Percentiles rank a stretch among this genome's conserved stretches.
These are phyloP conservation scores for Muscicapa comitata DNA, from an alignment of 2,797 vertebrate genomes.

Conservation along the genomic window DNA sequence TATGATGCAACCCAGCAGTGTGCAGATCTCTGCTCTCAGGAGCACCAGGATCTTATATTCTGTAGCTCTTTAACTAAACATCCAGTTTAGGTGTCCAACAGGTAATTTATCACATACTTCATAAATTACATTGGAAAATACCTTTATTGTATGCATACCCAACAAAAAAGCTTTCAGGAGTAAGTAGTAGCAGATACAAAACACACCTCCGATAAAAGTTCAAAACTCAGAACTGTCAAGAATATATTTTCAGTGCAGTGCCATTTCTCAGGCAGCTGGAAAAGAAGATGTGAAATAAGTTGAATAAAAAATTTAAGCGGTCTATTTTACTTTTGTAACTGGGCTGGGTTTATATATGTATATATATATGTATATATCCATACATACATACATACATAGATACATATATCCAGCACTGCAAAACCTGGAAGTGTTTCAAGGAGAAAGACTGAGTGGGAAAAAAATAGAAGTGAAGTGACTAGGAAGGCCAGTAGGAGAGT, in stretches of 20 bases:
- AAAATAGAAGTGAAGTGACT: conserved; percentile 22
- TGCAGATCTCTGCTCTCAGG: not conserved
- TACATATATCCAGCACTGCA: not conserved
- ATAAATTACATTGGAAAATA: not conserved
- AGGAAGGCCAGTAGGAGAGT: not conserved
- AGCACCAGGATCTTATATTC: not conserved
- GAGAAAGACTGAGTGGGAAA: not conserved
- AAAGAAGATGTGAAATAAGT: not conserved
- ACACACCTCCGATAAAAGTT: not conserved
- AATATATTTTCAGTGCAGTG: not conserved
- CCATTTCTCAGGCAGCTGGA: not conserved
- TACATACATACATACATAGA: no score
- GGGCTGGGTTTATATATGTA: not conserved
- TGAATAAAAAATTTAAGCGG: not conserved
- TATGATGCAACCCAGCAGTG: not conserved
- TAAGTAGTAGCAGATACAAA: not conserved
- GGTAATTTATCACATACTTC: not conserved
- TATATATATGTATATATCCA: not conserved
- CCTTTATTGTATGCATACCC: not conserved
- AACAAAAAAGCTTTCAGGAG: not conserved
- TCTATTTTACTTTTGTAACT: not conserved
- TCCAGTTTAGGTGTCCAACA: not conserved
- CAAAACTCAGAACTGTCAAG: not conserved
- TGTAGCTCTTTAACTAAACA: not conserved
- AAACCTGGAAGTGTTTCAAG: not conserved